phyloP scores from a whole-genome alignment of 1,140 invertebrate genomes.

The Pseudomyrmex flavicornis region DNA sequence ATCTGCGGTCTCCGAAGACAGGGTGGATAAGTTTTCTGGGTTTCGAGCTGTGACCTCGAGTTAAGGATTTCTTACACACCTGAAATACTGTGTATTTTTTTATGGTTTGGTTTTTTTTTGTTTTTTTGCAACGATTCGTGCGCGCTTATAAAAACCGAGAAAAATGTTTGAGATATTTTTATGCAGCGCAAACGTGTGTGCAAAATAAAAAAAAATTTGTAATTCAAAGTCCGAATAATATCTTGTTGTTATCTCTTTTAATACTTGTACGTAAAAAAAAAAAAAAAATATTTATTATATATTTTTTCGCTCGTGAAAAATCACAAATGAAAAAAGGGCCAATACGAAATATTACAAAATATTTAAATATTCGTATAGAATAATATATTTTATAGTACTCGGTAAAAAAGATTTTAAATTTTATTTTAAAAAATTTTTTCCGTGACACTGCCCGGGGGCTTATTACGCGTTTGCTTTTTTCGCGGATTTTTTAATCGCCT shows the following conservation, averaged over 20 bases:
- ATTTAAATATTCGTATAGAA: no score
- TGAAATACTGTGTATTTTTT: not conserved
- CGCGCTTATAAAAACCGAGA: not conserved
- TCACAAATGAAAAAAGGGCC: no score
- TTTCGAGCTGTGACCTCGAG: not conserved
- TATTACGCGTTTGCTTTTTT: not conserved
- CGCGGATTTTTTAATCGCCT: conserved; percentile 19
- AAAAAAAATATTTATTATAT: no score
- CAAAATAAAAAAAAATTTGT: not conserved
- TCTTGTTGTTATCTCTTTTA: no score
- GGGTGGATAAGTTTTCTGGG: conserved; percentile 11
- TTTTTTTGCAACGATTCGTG: not conserved
- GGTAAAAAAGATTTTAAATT: no score
- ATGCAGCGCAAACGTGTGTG: not conserved
- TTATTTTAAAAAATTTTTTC: no score
- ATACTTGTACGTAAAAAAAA: no score
- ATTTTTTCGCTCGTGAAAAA: no score
- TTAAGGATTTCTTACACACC: not conserved
- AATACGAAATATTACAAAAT: no score
- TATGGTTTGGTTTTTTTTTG: no score
- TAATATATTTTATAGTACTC: no score
- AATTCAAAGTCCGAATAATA: not conserved
- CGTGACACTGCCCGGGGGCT: no score
- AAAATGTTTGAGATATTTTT: not conserved
- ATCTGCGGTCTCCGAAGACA: conserved; percentile 10